A percentile compares a stretch with the other conserved stretches of the same genome.
phyloP scores from a whole-genome alignment of 1,140 invertebrate species.

The Onthophagus taurus region DNA sequence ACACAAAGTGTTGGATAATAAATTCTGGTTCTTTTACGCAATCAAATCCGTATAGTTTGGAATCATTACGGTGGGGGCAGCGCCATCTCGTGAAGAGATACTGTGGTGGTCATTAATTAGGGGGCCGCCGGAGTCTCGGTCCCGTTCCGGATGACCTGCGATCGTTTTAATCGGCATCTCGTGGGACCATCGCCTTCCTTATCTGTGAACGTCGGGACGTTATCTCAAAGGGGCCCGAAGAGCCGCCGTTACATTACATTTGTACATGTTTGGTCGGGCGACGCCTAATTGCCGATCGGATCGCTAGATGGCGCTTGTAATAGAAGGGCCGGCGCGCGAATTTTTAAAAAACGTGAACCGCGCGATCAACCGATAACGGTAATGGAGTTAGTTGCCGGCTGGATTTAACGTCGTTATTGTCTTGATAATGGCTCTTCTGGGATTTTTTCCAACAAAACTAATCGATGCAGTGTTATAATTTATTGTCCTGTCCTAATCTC shows the following conservation, averaged over 20 bases:
- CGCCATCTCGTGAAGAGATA: conserved; percentile 7
- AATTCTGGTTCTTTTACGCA: background rate
- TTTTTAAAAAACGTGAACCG: no score
- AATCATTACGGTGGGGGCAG: background rate
- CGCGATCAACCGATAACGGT: no score
- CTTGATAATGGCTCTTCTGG: no score
- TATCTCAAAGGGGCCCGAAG: background rate
- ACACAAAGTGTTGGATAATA: background rate
- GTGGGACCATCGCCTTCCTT: conserved; percentile 5
- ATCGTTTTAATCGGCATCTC: conserved; percentile 9
- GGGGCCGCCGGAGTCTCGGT: conserved; percentile 6
- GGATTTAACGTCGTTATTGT: no score
- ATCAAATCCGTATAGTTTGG: background rate
- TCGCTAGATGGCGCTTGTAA: no score
- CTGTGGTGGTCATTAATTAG: conserved; percentile 10
- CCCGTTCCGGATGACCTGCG: conserved; percentile 12
- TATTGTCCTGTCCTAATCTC: no score
- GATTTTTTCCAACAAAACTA: no score
- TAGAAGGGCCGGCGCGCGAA: no score
- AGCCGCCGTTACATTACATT: no score
- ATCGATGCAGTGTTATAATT: no score
- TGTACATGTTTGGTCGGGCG: background rate
- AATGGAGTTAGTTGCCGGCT: no score
- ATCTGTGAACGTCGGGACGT: background rate
- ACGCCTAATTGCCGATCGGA: no score